These are phyloP conservation scores for Aratinga solstitialis DNA, from an alignment of 2,797 vertebrate species.

Conservation along the genomic window DNA sequence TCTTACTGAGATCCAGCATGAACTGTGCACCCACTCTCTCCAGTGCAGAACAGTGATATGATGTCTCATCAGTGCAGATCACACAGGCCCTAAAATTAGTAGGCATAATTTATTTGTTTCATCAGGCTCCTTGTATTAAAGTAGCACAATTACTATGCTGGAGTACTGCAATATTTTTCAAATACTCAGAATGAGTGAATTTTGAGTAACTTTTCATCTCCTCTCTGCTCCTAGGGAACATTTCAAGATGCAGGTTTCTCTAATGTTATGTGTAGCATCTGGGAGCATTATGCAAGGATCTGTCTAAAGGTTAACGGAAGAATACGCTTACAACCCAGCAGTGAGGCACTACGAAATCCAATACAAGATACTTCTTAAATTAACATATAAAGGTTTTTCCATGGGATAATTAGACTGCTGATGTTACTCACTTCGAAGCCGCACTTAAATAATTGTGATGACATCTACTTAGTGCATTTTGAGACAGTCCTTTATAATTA, in stretches of 20 bases:
- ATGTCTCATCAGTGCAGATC: neutral
- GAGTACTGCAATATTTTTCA: neutral
- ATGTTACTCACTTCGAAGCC: constrained; percentile 13
- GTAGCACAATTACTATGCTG: neutral
- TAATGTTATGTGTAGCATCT: neutral
- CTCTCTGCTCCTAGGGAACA: neutral
- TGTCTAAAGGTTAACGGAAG: constrained; percentile 13
- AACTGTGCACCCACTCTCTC: neutral
- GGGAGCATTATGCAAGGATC: neutral
- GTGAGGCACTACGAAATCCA: neutral
- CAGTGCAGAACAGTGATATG: neutral
- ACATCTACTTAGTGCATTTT: constrained; percentile 56
- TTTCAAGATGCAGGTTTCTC: neutral
- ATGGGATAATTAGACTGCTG: constrained; percentile 26
- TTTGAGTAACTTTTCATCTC: neutral
- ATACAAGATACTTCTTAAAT: neutral
- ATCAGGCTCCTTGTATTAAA: neutral
- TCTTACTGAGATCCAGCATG: neutral
- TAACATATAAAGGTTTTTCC: neutral
- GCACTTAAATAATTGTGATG: constrained; percentile 58
- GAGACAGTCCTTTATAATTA: constrained; percentile 58
- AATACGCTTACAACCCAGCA: neutral
- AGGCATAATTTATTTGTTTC: neutral
- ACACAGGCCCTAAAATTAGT: neutral
- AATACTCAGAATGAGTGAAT: neutral